Conservation (phyloP, 2,113 vertebrate species). For the Solea senegalensis region DNA sequence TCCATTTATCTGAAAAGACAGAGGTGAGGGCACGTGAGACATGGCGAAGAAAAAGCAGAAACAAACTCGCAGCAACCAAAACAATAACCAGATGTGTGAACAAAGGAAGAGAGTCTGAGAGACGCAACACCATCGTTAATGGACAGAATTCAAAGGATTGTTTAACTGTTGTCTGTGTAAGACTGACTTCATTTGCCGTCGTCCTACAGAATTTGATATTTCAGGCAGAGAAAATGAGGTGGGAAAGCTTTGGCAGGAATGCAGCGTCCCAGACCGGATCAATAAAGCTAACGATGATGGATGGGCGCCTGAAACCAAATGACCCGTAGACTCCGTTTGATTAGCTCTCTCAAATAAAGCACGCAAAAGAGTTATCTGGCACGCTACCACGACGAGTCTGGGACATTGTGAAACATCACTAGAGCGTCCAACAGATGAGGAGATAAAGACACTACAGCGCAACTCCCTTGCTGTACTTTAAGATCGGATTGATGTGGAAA, state of each 20-base stretch:
- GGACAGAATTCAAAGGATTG: no score
- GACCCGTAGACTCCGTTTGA: constrained; percentile 47
- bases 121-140: background rate
- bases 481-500: constrained; percentile 21
- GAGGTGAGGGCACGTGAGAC: constrained; percentile 14
- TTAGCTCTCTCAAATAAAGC: constrained; percentile 35
- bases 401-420: constrained; percentile 20
- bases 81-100: constrained; percentile 54
- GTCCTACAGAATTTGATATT: background rate
- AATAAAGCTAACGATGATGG: constrained; percentile 62
- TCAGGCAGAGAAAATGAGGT: background rate
- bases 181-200: constrained; percentile 7
- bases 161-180: background rate
- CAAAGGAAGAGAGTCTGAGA: constrained; percentile 13
- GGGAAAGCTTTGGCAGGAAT: constrained; percentile 24
- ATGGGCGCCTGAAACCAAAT: constrained; percentile 50
- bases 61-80: background rate
- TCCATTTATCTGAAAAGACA: constrained; percentile 92
- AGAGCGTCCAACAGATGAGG: constrained; percentile 20
- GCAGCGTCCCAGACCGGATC: constrained; percentile 40
- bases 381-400: background rate
- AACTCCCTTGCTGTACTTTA: constrained; percentile 25
- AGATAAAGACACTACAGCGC: constrained; percentile 17
- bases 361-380: constrained; percentile 23
- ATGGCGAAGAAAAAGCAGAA: background rate